phyloP scores from a whole-genome alignment of 2,888 invertebrate species.

The Allacma fusca region DNA sequence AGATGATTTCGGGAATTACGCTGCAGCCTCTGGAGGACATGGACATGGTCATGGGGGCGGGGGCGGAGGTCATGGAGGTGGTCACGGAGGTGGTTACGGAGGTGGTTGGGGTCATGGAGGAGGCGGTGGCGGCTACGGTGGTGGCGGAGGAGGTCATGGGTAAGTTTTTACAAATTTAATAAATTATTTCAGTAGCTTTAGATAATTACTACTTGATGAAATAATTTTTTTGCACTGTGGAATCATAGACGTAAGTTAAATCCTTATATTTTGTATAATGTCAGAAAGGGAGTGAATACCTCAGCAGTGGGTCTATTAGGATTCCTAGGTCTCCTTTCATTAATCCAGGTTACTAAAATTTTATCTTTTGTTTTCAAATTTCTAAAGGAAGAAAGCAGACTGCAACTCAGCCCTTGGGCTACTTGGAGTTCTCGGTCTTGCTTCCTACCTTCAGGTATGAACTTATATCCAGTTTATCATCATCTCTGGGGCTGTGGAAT shows the following conservation, averaged over 20 bases:
- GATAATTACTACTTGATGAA: background rate
- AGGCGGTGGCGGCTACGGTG: conserved; percentile 31
- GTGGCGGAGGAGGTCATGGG: conserved; percentile 23
- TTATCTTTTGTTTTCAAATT: conserved; percentile 22
- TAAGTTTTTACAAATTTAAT: background rate
- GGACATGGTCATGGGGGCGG: too few species aligned
- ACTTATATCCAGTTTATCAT: background rate
- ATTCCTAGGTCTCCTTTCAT: conserved; percentile 56
- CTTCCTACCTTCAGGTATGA: conserved; percentile 60
- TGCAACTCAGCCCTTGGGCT: conserved; percentile 60
- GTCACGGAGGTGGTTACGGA: conserved; percentile 33
- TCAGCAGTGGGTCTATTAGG: conserved; percentile 59
- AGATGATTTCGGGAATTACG: too few species aligned
- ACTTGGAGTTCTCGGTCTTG: conserved; percentile 58
- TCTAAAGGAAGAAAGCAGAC: conserved; percentile 52
- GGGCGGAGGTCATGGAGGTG: too few species aligned
- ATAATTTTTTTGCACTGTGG: too few species aligned
- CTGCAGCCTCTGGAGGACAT: too few species aligned
- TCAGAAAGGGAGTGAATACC: conserved; percentile 51
- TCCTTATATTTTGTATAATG: background rate
- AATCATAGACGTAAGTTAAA: too few species aligned
- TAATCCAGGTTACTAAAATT: conserved; percentile 54
- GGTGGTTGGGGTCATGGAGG: conserved; percentile 37
- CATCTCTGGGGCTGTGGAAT: background rate
- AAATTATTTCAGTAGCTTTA: background rate